Evolutionary conservation across 2,888 invertebrate genomes (phyloP).

Genomic region (Poecilobothrus nobilitatus): DNA sequence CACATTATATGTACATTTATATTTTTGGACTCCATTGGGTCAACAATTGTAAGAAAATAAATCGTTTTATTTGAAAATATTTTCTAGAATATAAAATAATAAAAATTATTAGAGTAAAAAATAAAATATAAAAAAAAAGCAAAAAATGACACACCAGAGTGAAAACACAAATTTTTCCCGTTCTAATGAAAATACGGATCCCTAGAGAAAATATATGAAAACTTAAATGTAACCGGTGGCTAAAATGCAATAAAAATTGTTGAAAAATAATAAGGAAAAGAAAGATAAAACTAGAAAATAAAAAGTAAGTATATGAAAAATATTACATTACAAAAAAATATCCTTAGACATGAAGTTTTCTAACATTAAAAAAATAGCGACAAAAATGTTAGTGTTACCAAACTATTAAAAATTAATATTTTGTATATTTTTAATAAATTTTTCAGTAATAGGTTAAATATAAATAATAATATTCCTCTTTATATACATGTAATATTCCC

Average conservation of each 20-base stretch:
- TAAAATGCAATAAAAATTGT: constrained; percentile 1
- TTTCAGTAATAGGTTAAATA: too few relatives aligned
- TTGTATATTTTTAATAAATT: too few relatives aligned
- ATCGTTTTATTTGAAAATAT: neutral
- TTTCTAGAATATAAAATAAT: neutral
- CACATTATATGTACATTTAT: too few relatives aligned
- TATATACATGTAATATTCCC: too few relatives aligned
- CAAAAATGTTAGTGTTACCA: too few relatives aligned
- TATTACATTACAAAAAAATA: neutral
- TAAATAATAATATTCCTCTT: too few relatives aligned
- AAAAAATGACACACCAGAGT: neutral
- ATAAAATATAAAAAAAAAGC: too few relatives aligned
- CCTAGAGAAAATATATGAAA: neutral
- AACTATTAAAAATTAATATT: too few relatives aligned
- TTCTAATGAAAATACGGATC: neutral
- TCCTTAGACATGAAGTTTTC: neutral
- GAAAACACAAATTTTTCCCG: constrained; percentile 6
- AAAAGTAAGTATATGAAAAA: too few relatives aligned
- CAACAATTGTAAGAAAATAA: neutral
- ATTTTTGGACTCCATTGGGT: neutral
- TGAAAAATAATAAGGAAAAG: neutral
- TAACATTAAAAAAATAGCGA: neutral
- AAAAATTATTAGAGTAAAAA: neutral
- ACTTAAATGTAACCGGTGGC: neutral
- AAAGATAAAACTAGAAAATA: too few relatives aligned